phyloP scores from a whole-genome alignment of 2,113 vertebrate genomes.

The Lucifuga dentata region DNA sequence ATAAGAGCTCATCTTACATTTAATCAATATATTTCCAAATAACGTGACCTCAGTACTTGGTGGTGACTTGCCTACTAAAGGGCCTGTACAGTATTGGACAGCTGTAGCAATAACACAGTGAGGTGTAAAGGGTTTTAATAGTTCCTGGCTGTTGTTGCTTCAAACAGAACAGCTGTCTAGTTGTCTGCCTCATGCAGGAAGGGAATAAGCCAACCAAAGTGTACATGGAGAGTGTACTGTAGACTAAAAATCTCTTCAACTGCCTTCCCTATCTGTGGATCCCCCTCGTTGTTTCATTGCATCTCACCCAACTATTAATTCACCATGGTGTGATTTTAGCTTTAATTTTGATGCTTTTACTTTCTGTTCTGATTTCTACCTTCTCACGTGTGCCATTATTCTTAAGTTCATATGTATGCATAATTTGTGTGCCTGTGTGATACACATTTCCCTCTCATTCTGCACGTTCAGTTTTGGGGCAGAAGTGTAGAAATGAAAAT shows the following conservation, averaged over 20 bases:
- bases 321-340: slow-evolving; percentile 45
- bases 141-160: slow-evolving; percentile 42
- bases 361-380: slow-evolving; percentile 41
- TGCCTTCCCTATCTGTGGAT: slow-evolving; percentile 49
- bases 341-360: slow-evolving; percentile 55
- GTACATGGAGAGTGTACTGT: slow-evolving; percentile 51
- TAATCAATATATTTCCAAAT: slow-evolving; percentile 61
- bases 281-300: slow-evolving; percentile 16
- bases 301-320: slow-evolving; percentile 36
- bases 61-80: slow-evolving; percentile 30
- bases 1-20: slow-evolving; percentile 48
- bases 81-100: slow-evolving; percentile 25
- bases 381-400: slow-evolving; percentile 73
- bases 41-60: slow-evolving; percentile 49
- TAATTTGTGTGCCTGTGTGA: slow-evolving; percentile 33
- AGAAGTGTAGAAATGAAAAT: slow-evolving; percentile 46
- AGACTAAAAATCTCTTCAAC: slow-evolving; percentile 47
- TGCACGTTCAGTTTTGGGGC: slow-evolving; percentile 43
- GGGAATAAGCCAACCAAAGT: slow-evolving; percentile 67
- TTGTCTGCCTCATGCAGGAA: slow-evolving; percentile 42
- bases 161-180: slow-evolving; percentile 12
- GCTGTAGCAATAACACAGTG: slow-evolving; percentile 67
- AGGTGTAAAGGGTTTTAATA: slow-evolving; percentile 18
- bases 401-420: slow-evolving; percentile 46
- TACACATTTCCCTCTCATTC: slow-evolving; percentile 36